phyloP scores from a whole-genome alignment of 2,797 vertebrate species.

The Bradypodion ventrale region DNA sequence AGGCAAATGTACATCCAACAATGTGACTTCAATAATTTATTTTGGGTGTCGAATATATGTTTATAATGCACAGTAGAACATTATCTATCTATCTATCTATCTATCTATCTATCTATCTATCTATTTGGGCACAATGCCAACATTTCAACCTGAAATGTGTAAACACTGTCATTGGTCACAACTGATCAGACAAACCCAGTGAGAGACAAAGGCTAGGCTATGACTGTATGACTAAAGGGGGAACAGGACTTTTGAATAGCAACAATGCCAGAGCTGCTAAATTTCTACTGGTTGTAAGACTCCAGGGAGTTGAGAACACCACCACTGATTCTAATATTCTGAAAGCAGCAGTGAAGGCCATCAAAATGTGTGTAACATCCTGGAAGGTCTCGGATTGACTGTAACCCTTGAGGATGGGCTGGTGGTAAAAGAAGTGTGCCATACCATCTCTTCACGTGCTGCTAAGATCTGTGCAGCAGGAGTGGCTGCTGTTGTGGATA shows the following conservation, averaged over 20 bases:
- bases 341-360: conserved; percentile 70
- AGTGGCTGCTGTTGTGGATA: conserved; percentile 76
- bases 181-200: background rate
- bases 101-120: background rate
- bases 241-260: background rate
- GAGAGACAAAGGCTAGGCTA: background rate
- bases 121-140: background rate
- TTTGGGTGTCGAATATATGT: background rate
- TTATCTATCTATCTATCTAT: background rate
- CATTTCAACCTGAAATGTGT: background rate
- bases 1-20: background rate
- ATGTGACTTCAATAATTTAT: background rate
- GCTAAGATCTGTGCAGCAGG: conserved; percentile 75
- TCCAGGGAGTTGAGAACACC: background rate
- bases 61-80: background rate
- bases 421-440: conserved; percentile 77
- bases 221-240: background rate
- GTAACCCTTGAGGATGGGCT: conserved; percentile 68
- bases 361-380: conserved; percentile 62
- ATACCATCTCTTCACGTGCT: conserved; percentile 68
- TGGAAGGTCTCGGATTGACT: conserved; percentile 67
- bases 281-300: background rate
- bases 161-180: background rate
- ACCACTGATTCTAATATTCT: background rate
- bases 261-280: background rate